phyloP scores from a whole-genome alignment of 2,888 invertebrate genomes.

The Aquatica leii region DNA sequence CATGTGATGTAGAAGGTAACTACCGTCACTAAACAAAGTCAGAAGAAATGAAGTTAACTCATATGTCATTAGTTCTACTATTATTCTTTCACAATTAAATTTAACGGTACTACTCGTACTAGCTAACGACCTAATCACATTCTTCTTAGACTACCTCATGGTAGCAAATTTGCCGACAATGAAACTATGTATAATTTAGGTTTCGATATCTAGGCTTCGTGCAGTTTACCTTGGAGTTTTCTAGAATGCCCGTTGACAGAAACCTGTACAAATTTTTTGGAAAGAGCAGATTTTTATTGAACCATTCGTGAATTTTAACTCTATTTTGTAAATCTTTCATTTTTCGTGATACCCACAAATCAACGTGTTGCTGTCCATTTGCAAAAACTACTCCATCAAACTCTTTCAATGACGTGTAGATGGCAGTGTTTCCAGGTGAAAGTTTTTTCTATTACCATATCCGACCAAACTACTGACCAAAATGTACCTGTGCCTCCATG shows the following conservation, averaged over 20 bases:
- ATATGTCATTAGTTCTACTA: neutral
- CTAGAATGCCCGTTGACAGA: slow-evolving; percentile 28
- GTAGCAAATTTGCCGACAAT: slow-evolving; percentile 19
- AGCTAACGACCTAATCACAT: slow-evolving; percentile 30
- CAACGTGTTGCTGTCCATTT: slow-evolving; percentile 38
- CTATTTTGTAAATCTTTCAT: no score
- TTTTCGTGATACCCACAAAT: slow-evolving; percentile 33
- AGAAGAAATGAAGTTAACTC: neutral
- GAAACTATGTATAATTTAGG: slow-evolving; percentile 24
- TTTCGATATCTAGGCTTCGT: slow-evolving; percentile 38
- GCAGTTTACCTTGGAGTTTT: slow-evolving; percentile 33
- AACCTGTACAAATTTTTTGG: slow-evolving; percentile 34
- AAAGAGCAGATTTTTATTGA: slow-evolving; percentile 39
- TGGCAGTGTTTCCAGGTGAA: slow-evolving; percentile 16
- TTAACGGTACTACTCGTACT: slow-evolving; percentile 31
- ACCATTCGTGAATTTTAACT: slow-evolving; percentile 35
- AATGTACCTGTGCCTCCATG: slow-evolving; percentile 23
- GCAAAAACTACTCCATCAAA: slow-evolving; percentile 17
- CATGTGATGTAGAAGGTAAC: neutral
- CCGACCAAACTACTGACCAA: slow-evolving; percentile 21
- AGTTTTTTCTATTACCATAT: slow-evolving; percentile 27
- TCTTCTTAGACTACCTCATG: slow-evolving; percentile 23
- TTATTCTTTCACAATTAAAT: slow-evolving; percentile 33
- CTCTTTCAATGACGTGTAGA: slow-evolving; percentile 29
- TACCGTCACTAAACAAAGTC: neutral